phyloP scores from a whole-genome alignment of 2,888 invertebrate genomes.

The Blastobasis adustella region DNA sequence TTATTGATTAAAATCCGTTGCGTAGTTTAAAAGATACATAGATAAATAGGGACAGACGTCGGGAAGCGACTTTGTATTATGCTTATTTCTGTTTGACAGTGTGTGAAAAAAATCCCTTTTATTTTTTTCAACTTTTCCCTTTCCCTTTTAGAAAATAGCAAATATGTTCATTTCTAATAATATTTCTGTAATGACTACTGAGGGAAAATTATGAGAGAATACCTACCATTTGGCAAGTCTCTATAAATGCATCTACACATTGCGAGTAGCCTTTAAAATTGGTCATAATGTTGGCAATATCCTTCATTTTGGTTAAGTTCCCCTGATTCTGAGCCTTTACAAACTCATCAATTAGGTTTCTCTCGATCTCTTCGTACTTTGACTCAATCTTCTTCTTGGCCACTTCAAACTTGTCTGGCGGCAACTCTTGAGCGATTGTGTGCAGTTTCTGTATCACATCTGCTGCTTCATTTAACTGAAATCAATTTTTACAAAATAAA shows the following conservation, averaged over 20 bases:
- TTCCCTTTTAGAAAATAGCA: no score
- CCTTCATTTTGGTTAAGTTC: conserved; percentile 92
- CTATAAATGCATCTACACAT: conserved; percentile 97
- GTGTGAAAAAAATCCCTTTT: no score
- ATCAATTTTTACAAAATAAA: conserved; percentile 10
- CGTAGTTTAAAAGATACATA: no score
- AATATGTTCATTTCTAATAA: no score
- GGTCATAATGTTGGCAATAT: conserved; percentile 91
- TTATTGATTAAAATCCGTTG: no score
- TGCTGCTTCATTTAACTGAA: conserved; percentile 93
- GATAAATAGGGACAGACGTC: no score
- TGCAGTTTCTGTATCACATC: conserved; percentile 98
- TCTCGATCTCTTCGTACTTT: conserved; percentile 93
- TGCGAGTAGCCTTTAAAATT: conserved; percentile 98
- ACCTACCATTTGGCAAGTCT: conserved; percentile 92
- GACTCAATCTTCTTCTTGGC: conserved; percentile 90
- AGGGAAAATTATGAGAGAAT: no score
- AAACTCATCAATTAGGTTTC: conserved; percentile 95
- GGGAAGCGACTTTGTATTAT: no score
- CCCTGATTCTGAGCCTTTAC: conserved; percentile 89
- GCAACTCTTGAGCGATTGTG: conserved; percentile 95
- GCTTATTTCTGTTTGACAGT: no score
- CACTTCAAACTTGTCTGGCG: conserved; percentile 88
- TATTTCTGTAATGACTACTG: no score
- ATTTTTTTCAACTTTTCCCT: no score